Evolutionary conservation across 2,888 invertebrate genomes (phyloP).

Genomic region (Eustalomyia histrio): DNA sequence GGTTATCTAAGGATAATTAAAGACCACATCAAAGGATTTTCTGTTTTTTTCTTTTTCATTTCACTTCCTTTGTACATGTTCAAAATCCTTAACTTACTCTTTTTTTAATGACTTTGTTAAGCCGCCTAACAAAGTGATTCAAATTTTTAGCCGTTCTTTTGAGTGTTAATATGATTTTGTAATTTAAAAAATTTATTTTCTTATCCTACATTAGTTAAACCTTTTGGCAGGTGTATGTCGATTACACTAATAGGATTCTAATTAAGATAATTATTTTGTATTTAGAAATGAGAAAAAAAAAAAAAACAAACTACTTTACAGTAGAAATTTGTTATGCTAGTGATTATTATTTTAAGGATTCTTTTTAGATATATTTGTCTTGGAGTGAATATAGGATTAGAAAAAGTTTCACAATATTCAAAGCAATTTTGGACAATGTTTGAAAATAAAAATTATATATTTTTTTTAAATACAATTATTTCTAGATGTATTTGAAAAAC

Average conservation of each 20-base stretch:
- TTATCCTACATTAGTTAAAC: constrained; percentile 17
- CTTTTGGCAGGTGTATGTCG: constrained; percentile 24
- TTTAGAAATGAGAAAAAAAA: background rate
- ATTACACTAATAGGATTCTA: constrained; percentile 42
- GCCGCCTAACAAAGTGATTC: background rate
- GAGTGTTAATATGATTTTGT: background rate
- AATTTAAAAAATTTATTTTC: background rate
- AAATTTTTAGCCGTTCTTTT: background rate
- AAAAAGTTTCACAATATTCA: no score
- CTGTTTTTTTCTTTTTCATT: background rate
- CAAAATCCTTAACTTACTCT: background rate
- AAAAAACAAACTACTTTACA: background rate
- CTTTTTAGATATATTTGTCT: no score
- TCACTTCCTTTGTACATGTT: background rate
- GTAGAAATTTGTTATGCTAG: background rate
- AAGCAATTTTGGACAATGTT: no score
- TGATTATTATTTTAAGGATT: no score
- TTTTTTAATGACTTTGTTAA: background rate
- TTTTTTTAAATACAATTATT: no score
- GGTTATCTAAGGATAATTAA: background rate
- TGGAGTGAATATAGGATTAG: no score
- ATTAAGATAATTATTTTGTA: constrained; percentile 20
- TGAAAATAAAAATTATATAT: no score
- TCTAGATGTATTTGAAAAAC: no score
- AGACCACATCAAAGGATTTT: background rate